phyloP scores from a whole-genome alignment of 2,888 invertebrate species.

The Drosophila leonis region DNA sequence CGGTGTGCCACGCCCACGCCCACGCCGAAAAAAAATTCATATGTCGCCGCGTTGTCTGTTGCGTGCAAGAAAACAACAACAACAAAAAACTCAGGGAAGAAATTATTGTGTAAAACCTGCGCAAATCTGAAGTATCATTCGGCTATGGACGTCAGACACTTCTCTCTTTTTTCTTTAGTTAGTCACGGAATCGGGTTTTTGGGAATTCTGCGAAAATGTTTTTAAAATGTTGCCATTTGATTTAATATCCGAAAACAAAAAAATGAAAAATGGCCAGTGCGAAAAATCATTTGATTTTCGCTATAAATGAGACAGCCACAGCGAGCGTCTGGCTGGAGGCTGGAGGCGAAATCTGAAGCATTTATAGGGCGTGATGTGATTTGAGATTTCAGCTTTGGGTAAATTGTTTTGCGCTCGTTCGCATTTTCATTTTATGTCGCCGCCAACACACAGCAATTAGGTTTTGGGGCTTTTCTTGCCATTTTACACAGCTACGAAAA shows the following conservation, averaged over 20 bases:
- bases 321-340: constrained; percentile 19
- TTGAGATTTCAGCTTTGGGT: constrained; percentile 52
- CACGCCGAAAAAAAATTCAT: constrained; percentile 13
- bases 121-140: constrained; percentile 50
- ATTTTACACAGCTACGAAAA: constrained; percentile 44
- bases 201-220: constrained; percentile 29
- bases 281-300: constrained; percentile 69
- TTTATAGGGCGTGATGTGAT: constrained; percentile 77
- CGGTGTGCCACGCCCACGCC: constrained; percentile 29
- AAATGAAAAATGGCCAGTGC: constrained; percentile 54
- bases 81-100: constrained; percentile 24
- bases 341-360: constrained; percentile 31
- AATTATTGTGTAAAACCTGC: constrained; percentile 63
- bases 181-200: constrained; percentile 60
- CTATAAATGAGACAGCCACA: constrained; percentile 36
- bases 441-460: constrained; percentile 1
- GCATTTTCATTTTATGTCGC: constrained; percentile 56
- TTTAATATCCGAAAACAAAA: constrained; percentile 45
- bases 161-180: constrained; percentile 37
- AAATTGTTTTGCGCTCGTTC: constrained; percentile 38
- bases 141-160: constrained; percentile 65
- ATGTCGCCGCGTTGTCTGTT: constrained; percentile 74
- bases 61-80: constrained; percentile 39
- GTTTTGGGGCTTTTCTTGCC: neutral
- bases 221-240: constrained; percentile 27